Base-by-base conservation (phyloP, 2,888 invertebrate genomes). In the Steinernema hermaphroditum region DNA sequence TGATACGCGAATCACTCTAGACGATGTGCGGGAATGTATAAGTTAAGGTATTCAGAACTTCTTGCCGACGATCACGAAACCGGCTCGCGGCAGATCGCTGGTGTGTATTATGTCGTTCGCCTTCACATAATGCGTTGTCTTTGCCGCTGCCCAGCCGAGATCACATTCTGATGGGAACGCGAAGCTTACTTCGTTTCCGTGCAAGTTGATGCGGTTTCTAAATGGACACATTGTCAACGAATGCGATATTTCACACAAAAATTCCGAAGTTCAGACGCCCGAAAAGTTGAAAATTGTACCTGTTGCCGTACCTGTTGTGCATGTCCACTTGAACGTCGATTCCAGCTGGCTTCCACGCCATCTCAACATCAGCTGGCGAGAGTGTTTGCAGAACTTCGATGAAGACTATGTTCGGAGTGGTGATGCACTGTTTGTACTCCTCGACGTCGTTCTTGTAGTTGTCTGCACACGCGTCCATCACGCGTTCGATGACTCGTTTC, bases 111-210 rank as follows among this genome's bases (percentile, higher is more conserved):
- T 22, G 9, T 54, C 6, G 54, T 27, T 2, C 24, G 4, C 12
- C 19, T 54, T 54, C 4, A 27, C 12, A 22, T 54, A 54, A 22
- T 54, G 54, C 27, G 54, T 54, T 8, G 54, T 54, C 19, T 54
- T 54, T 22, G 54, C 54, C 12, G 54, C 54, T 12, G 54, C 54
- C 54, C 54, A 54, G 27, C 54, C 54, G 54, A 54, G 54, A 14
- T 54, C 54, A 22, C 54, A 54, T 16, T 54, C 54, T 24, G 54
- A 46, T 27, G 54, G 54, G 54, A 22, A 54, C 24, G 9, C 27
- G 54, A 54, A 54, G 27, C 22, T 12, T 6, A 54, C 27, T 54
- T 54, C 27, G 24, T 12, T 2, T 22, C 54, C 54, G 27, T 54
- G 54, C 27, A 54, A 27, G 54, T 27, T 54, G 4, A 54, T 2